Base-by-base conservation (phyloP, 2,797 vertebrate species). In the Acridotheres tristis region DNA sequence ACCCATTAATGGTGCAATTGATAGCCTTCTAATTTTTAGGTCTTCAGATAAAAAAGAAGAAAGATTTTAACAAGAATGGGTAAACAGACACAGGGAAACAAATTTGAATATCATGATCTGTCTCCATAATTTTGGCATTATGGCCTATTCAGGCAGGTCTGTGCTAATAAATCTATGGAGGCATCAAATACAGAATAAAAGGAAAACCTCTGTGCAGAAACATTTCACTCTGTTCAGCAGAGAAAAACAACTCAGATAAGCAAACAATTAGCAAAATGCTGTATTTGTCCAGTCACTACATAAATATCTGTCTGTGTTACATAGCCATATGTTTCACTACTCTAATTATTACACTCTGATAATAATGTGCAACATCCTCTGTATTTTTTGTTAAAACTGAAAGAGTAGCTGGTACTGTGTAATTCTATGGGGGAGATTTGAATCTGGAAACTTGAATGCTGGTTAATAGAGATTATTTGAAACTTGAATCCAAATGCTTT, bases 401-500 rank as follows among this genome's bases (percentile, higher is more conserved):
- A 75, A 87, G 48, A 94, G 16, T 47, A 66, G 12, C n/a, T 93
- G 68, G 17, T 50, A 62, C 15, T 62, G 30, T 47, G 9, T 93
- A 88, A 78, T 88, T 92, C 78, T 74, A 0, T 26, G 50, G 76
- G 72, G 96, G 68, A 81, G 26, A 87, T 50, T 81, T n/a, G 26
- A 94, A 90, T 80, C 53, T 91, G 47, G 61, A 95, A 97, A 97
- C 91, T 95, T 96, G 87, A 95, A 96, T 94, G 90, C 90, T 94
- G 84, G 71, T 97, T 94, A 96, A 93, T 76, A 96, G 91, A 96
- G 86, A 90, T 88, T 93, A 84, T 85, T 91, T 97, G 96, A 96
- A 97, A 96, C 94, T 91, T 93, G 85, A 97, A 94, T 97, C 94
- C 63, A 92, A 92, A 94, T 92, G 97, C 97, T 97, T 97, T 98